Evolutionary conservation across 1,140 invertebrate genomes (phyloP).

Genomic region (Tyrophagus putrescentiae): DNA sequence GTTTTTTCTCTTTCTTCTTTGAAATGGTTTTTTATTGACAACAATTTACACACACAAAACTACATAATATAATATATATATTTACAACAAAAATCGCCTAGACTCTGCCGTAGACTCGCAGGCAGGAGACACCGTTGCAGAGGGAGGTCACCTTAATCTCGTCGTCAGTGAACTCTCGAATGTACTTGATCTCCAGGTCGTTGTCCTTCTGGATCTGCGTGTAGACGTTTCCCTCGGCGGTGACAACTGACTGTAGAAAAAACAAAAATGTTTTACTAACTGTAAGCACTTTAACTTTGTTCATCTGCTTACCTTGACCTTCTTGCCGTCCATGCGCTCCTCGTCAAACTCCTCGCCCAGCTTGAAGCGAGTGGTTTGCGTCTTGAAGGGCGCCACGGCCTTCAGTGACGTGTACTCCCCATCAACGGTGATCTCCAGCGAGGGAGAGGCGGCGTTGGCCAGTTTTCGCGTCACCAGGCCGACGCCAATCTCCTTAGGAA

Average conservation of each 20-base stretch:
- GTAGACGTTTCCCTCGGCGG: slow-evolving; percentile 42
- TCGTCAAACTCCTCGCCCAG: slow-evolving; percentile 68
- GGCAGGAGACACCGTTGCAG: not conserved
- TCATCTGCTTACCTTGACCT: slow-evolving; percentile 56
- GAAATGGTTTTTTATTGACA: too few species aligned
- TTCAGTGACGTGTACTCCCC: slow-evolving; percentile 48
- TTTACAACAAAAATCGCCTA: too few species aligned
- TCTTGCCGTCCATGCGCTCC: slow-evolving; percentile 65
- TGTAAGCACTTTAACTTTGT: too few species aligned
- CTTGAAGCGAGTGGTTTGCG: slow-evolving; percentile 59
- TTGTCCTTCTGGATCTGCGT: slow-evolving; percentile 45
- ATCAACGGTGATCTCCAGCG: not conserved
- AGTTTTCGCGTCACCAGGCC: slow-evolving; percentile 14
- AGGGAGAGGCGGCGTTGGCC: slow-evolving; percentile 4
- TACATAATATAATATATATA: too few species aligned
- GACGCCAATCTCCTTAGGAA: too few species aligned
- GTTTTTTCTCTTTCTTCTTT: too few species aligned
- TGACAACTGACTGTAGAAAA: slow-evolving; percentile 23
- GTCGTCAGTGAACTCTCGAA: slow-evolving; percentile 19
- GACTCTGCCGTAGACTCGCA: not conserved
- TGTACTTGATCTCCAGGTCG: slow-evolving; percentile 12
- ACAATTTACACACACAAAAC: too few species aligned
- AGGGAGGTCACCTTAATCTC: slow-evolving; percentile 9
- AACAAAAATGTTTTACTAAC: too few species aligned
- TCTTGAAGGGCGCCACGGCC: slow-evolving; percentile 60